Evolutionary conservation across 2,888 invertebrate genomes (phyloP).

Genomic region (Aspidiotus destructor): DNA sequence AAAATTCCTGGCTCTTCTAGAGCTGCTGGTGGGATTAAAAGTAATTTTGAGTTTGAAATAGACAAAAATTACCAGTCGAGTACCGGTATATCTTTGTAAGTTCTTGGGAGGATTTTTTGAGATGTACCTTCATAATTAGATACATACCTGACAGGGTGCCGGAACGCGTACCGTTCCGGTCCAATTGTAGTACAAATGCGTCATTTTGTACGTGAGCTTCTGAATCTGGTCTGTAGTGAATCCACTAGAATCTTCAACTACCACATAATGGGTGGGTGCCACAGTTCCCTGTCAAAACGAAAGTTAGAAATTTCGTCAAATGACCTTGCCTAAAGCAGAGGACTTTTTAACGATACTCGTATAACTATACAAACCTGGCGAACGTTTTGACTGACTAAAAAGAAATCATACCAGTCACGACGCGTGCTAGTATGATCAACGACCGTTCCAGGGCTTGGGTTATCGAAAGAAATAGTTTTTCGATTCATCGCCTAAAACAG

Average conservation of each 20-base stretch:
- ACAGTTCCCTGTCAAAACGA: slow-evolving; percentile 65
- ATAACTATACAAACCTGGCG: slow-evolving; percentile 48
- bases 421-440: slow-evolving; percentile 72
- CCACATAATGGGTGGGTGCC: slow-evolving; percentile 81
- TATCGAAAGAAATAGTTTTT: slow-evolving; percentile 41
- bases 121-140: too few species aligned
- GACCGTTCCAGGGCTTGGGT: slow-evolving; percentile 77
- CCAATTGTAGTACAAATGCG: slow-evolving; percentile 94
- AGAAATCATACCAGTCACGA: slow-evolving; percentile 72
- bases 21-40: too few species aligned
- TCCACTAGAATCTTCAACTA: slow-evolving; percentile 47
- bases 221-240: slow-evolving; percentile 49
- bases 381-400: slow-evolving; percentile 76
- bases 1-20: too few species aligned
- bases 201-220: slow-evolving; percentile 73
- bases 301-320: neutral
- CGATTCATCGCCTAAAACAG: too few species aligned
- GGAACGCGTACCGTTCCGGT: slow-evolving; percentile 87
- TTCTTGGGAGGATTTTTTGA: too few species aligned
- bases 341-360: too few species aligned
- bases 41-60: too few species aligned
- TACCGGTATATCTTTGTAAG: too few species aligned
- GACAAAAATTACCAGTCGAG: too few species aligned
- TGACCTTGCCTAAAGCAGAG: neutral
- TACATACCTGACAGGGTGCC: slow-evolving; percentile 55